Conservation (phyloP, 2,113 vertebrate species). For the Poecile atricapillus region DNA sequence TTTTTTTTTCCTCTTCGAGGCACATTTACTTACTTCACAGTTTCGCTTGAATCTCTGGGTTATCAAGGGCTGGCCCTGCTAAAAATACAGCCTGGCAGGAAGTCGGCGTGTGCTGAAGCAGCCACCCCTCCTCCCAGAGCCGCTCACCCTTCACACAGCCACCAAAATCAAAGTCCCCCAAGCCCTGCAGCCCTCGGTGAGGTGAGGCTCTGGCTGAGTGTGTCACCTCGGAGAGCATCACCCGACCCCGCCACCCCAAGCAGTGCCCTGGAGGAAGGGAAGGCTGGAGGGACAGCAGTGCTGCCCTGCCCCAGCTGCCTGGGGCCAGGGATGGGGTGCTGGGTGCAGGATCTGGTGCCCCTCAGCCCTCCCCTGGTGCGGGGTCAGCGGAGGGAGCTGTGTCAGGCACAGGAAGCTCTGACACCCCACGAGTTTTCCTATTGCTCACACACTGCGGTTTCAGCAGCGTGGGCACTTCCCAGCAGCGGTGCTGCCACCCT, state of each 20-base stretch:
- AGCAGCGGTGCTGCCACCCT: background rate
- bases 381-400: background rate
- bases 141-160: background rate
- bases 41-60: background rate
- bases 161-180: background rate
- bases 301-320: background rate
- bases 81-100: constrained; percentile 52
- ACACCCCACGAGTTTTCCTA: background rate
- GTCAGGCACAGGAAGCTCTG: background rate
- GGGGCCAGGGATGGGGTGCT: fast-evolving
- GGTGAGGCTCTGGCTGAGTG: background rate
- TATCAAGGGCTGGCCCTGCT: constrained; percentile 4
- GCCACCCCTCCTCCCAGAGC: background rate
- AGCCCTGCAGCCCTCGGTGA: background rate
- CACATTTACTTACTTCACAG: background rate
- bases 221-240: background rate
- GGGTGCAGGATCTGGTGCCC: background rate
- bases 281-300: no score
- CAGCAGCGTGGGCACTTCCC: background rate
- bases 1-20: background rate
- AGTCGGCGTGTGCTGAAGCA: background rate
- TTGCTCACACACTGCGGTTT: background rate
- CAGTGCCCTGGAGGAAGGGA: background rate
- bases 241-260: background rate
- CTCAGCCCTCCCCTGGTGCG: fast-evolving